These are phyloP conservation scores for Napeogenes inachia DNA, from an alignment of 2,888 invertebrate genomes.

Conservation along the genomic window DNA sequence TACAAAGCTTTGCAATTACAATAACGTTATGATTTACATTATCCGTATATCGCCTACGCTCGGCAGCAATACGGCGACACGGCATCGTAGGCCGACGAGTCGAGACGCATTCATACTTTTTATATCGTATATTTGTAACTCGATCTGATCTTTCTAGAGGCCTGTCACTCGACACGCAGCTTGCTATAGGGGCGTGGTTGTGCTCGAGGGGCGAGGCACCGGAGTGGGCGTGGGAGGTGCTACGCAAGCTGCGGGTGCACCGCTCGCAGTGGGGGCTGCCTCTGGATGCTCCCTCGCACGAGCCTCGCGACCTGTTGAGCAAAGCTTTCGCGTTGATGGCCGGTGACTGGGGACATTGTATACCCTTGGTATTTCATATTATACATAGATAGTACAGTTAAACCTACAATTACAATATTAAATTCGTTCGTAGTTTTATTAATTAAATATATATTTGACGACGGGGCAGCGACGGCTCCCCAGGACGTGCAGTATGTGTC, in stretches of 20 bases:
- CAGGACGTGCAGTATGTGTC: too few species aligned
- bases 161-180: slow-evolving; percentile 51
- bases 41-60: too few species aligned
- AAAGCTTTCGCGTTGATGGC: slow-evolving; percentile 50
- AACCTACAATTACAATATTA: too few species aligned
- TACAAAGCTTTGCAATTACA: too few species aligned
- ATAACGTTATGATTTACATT: too few species aligned
- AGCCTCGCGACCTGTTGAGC: slow-evolving; percentile 39
- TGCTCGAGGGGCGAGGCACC: slow-evolving; percentile 33
- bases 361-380: slow-evolving; percentile 56
- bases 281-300: slow-evolving; percentile 42
- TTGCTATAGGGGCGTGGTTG: slow-evolving; percentile 51
- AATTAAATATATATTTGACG: too few species aligned
- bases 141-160: slow-evolving; percentile 46
- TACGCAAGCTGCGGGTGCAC: slow-evolving; percentile 53
- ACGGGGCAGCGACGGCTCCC: too few species aligned
- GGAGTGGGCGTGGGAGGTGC: slow-evolving; percentile 56
- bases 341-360: slow-evolving; percentile 62
- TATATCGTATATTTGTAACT: too few species aligned
- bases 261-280: slow-evolving; percentile 48
- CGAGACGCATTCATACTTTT: too few species aligned
- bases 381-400: neutral
- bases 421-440: too few species aligned
- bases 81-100: too few species aligned
- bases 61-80: too few species aligned